Conservation (phyloP, 2,888 invertebrate species). For the Phytoseiulus persimilis region DNA sequence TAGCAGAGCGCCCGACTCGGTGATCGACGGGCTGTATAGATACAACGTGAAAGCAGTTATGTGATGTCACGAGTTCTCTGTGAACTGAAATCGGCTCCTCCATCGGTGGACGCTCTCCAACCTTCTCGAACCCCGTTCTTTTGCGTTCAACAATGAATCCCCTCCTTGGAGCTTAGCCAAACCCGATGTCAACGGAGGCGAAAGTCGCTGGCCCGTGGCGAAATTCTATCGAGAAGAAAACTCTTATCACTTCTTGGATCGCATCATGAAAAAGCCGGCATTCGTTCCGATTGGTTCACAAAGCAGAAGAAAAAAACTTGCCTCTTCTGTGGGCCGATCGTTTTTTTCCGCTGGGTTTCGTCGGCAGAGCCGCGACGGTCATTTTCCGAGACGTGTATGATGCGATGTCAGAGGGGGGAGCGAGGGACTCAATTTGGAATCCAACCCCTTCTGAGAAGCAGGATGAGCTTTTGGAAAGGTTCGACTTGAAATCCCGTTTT, state of each 20-base stretch:
- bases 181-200: background rate
- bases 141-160: background rate
- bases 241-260: background rate
- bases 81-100: background rate
- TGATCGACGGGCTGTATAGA: background rate
- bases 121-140: background rate
- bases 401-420: too few species aligned
- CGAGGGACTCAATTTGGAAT: too few species aligned
- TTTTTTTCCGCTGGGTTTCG: background rate
- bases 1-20: background rate
- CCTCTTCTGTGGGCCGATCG: background rate
- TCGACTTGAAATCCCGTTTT: too few species aligned
- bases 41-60: background rate
- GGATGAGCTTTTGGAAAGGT: too few species aligned
- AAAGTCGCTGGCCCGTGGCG: background rate
- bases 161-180: background rate
- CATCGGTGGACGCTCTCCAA: background rate
- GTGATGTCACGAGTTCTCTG: background rate
- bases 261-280: background rate
- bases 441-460: too few species aligned
- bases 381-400: background rate
- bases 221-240: background rate
- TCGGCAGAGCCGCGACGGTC: background rate
- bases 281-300: too few species aligned
- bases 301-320: background rate